Evolutionary conservation across 2,797 vertebrate species (phyloP).

Genomic region (Chaetodon trifasciatus): DNA sequence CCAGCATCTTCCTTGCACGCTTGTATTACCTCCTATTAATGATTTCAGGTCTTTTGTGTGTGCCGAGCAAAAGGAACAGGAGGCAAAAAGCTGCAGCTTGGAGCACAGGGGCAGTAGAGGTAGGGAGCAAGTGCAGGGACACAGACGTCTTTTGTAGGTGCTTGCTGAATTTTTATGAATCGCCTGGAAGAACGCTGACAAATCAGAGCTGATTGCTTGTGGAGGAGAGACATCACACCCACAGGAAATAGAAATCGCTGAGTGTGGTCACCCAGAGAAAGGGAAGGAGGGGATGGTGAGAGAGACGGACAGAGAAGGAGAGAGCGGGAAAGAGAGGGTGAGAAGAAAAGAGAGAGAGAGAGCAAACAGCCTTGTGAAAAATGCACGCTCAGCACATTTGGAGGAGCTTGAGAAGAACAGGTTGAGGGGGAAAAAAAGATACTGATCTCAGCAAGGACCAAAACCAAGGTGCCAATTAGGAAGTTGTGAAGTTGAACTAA

Average conservation of each 20-base stretch:
- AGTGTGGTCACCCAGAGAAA: conserved; percentile 84
- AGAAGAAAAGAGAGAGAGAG: conserved; percentile 45
- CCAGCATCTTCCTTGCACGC: conserved; percentile 37
- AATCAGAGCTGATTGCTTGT: conserved; percentile 87
- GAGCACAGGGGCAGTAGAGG: conserved; percentile 58
- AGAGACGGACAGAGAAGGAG: conserved; percentile 58
- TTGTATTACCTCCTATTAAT: conserved; percentile 46
- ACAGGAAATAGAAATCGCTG: conserved; percentile 88
- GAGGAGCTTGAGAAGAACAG: conserved; percentile 83
- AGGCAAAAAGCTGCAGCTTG: conserved; percentile 50
- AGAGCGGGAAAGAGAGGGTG: conserved; percentile 47
- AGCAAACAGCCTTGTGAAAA: conserved; percentile 81
- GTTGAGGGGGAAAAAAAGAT: conserved; percentile 69
- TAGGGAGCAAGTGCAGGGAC: conserved; percentile 61
- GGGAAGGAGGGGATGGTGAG: conserved; percentile 66
- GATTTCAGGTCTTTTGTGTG: conserved; percentile 54
- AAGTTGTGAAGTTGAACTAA: conserved; percentile 84
- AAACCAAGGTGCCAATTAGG: conserved; percentile 87
- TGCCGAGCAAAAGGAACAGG: conserved; percentile 48
- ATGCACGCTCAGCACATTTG: conserved; percentile 85
- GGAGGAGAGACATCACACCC: conserved; percentile 88
- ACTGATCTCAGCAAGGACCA: conserved; percentile 88
- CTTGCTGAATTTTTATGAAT: conserved; percentile 89
- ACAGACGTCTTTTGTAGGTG: conserved; percentile 81
- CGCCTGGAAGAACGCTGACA: conserved; percentile 87